phyloP scores from a whole-genome alignment of 2,797 vertebrate genomes.

The Erethizon dorsatum region DNA sequence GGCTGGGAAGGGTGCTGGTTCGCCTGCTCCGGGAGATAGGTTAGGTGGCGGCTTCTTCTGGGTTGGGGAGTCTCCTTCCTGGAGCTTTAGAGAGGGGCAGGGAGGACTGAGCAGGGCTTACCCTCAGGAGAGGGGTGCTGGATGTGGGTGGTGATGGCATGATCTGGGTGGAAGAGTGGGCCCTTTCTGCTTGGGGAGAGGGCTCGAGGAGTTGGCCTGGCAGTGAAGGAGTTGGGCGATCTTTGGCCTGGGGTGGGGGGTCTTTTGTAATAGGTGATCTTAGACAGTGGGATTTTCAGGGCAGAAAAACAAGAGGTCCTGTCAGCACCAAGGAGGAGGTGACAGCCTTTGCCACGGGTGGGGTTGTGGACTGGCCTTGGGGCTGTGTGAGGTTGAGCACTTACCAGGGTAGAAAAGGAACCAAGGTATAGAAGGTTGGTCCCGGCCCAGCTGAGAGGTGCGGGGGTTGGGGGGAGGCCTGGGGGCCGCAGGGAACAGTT shows the following conservation, averaged over 20 bases:
- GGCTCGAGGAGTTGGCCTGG: background rate
- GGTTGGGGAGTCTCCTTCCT: background rate
- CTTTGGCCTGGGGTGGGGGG: background rate
- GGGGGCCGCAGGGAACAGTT: background rate
- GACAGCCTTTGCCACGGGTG: background rate
- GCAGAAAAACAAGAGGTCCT: background rate
- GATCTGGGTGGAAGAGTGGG: background rate
- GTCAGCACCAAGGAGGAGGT: background rate
- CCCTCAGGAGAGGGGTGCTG: rapidly evolving
- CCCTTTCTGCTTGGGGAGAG: background rate
- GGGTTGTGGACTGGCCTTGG: background rate
- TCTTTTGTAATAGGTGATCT: background rate
- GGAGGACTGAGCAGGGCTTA: background rate
- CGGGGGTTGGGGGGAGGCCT: background rate
- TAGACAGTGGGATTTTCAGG: background rate
- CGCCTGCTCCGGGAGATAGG: background rate
- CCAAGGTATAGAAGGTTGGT: background rate
- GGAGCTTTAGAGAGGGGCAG: background rate
- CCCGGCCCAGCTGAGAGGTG: background rate
- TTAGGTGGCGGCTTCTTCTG: background rate
- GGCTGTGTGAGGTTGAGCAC: no score
- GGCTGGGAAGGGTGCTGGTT: background rate
- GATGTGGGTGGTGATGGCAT: background rate
- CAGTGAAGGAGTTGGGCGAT: background rate
- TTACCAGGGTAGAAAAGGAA: background rate